These are phyloP conservation scores for Aramus guarauna DNA, from an alignment of 2,113 vertebrate genomes.

Conservation along the genomic window DNA sequence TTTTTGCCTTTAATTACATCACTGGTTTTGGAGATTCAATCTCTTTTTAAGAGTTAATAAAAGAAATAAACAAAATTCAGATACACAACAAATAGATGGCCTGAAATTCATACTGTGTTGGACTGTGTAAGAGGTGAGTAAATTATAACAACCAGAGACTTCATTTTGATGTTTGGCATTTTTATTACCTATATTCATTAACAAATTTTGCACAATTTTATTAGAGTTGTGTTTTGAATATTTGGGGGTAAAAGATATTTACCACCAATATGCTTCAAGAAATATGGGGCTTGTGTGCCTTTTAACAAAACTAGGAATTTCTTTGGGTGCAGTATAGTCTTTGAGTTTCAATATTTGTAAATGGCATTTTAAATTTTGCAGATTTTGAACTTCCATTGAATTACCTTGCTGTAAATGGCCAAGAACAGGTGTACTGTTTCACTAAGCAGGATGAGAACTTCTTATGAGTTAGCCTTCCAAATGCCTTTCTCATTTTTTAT, in stretches of 20 bases:
- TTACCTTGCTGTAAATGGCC: neutral
- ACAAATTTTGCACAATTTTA: neutral
- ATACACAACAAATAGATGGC: neutral
- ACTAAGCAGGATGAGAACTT: neutral
- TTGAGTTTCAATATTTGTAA: neutral
- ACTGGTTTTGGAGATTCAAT: neutral
- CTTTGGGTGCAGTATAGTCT: neutral
- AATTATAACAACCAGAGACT: neutral
- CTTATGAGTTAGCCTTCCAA: neutral
- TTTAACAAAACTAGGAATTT: neutral
- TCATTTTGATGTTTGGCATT: neutral
- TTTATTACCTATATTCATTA: neutral
- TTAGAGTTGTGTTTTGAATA: neutral
- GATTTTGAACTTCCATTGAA: neutral
- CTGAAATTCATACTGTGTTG: neutral
- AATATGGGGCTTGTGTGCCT: fast-evolving
- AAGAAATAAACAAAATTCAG: neutral
- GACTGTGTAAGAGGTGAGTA: neutral
- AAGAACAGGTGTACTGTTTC: neutral
- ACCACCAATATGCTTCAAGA: neutral
- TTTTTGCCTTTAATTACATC: neutral
- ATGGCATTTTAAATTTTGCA: neutral
- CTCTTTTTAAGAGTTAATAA: neutral
- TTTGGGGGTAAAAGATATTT: neutral
- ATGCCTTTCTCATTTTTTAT: neutral